Conservation (phyloP, 2,888 invertebrate species). For the Ophion obscuratus region DNA sequence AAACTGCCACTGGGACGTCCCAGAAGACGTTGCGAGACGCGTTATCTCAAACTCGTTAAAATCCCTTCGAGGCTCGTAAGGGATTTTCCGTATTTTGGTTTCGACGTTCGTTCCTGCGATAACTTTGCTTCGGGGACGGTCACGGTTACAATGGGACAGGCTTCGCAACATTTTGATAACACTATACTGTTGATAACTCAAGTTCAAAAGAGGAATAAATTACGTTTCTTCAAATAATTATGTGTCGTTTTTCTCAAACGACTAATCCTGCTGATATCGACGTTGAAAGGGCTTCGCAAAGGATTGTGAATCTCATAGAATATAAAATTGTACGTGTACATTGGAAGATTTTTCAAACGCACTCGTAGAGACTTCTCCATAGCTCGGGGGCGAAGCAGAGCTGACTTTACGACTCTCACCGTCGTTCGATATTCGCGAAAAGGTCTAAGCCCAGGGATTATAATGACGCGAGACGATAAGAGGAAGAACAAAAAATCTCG, state of each 20-base stretch:
- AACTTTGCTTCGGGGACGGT: background rate
- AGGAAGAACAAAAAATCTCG: conserved; percentile 64
- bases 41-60: conserved; percentile 75
- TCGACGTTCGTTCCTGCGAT: background rate
- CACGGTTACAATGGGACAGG: conserved; percentile 5
- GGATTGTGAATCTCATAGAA: background rate
- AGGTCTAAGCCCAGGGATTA: conserved; percentile 73
- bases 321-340: background rate
- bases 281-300: background rate
- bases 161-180: background rate
- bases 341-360: conserved; percentile 17
- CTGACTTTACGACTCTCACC: conserved; percentile 22
- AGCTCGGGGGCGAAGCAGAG: background rate
- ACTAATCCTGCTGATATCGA: background rate
- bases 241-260: background rate
- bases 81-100: conserved; percentile 65
- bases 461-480: conserved; percentile 74
- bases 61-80: conserved; percentile 69
- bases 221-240: too few species aligned
- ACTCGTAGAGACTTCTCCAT: background rate
- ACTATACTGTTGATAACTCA: background rate
- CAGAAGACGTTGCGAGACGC: conserved; percentile 53
- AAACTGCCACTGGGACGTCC: conserved; percentile 26
- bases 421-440: conserved; percentile 37
- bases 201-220: background rate